Evolutionary conservation across 2,888 invertebrate species (phyloP).

Genomic region (Leptinotarsa haldemani): DNA sequence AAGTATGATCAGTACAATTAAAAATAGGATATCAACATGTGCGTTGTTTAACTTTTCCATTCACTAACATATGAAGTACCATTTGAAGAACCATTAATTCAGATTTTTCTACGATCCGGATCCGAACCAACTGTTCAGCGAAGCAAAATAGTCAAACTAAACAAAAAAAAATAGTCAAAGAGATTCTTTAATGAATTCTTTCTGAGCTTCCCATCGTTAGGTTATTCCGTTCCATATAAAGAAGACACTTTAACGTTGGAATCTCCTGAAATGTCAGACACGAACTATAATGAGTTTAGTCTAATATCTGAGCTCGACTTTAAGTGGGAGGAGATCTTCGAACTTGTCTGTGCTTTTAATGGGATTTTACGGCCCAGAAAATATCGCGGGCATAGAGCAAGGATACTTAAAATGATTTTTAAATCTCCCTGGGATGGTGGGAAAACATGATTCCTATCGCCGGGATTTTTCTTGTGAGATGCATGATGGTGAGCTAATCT

Average conservation of each 20-base stretch:
- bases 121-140: no score
- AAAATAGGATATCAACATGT: no score
- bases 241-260: constrained; percentile 19
- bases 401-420: constrained; percentile 32
- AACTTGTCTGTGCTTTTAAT: constrained; percentile 35
- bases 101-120: no score
- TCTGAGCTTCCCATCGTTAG: not conserved
- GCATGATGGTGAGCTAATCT: no score
- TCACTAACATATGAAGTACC: no score
- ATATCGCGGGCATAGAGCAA: constrained; percentile 29
- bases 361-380: constrained; percentile 33
- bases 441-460: no score
- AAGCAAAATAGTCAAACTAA: no score
- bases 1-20: no score
- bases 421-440: constrained; percentile 23
- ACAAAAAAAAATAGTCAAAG: not conserved
- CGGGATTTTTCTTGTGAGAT: no score
- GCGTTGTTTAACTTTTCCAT: no score
- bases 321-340: constrained; percentile 30
- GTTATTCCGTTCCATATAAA: not conserved
- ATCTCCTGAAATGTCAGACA: constrained; percentile 22
- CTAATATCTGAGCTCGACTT: constrained; percentile 30
- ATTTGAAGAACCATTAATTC: no score
- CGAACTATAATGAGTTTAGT: constrained; percentile 35
- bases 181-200: not conserved